Evolutionary conservation across 2,888 invertebrate species (phyloP).

Genomic region (Ormyrus rosae): DNA sequence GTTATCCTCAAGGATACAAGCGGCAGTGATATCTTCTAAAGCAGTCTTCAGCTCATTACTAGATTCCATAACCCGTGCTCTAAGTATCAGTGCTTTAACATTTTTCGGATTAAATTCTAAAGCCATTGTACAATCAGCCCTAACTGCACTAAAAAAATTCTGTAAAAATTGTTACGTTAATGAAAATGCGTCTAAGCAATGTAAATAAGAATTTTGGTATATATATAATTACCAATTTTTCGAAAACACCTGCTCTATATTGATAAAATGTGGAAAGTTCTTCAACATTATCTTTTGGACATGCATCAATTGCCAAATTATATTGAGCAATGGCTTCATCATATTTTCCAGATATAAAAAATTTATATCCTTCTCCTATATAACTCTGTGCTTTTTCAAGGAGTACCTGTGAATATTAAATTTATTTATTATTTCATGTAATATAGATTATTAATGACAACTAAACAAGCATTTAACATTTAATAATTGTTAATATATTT

Average conservation of each 20-base stretch:
- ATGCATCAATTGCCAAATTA: slow-evolving; percentile 94
- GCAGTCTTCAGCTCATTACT: slow-evolving; percentile 87
- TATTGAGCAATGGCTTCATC: slow-evolving; percentile 94
- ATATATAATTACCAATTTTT: slow-evolving; percentile 82
- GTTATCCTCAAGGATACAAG: slow-evolving; percentile 88
- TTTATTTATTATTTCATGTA: slow-evolving; percentile 38
- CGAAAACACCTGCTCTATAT: slow-evolving; percentile 97
- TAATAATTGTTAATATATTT: neutral
- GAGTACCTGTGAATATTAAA: slow-evolving; percentile 76
- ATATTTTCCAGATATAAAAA: slow-evolving; percentile 90
- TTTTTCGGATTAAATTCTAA: slow-evolving; percentile 90
- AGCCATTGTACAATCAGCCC: slow-evolving; percentile 91
- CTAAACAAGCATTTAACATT: neutral
- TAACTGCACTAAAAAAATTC: slow-evolving; percentile 81
- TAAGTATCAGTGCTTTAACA: slow-evolving; percentile 89
- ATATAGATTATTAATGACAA: neutral
- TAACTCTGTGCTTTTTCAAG: slow-evolving; percentile 86
- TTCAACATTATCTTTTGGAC: slow-evolving; percentile 83
- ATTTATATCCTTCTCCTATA: slow-evolving; percentile 91
- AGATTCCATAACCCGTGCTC: slow-evolving; percentile 90
- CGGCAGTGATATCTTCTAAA: slow-evolving; percentile 94
- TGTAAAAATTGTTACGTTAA: neutral
- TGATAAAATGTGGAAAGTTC: slow-evolving; percentile 95
- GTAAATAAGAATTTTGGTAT: neutral
- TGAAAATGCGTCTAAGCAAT: too few species aligned